phyloP scores from a whole-genome alignment of 2,888 invertebrate species.

The Kryphioiulus occultus region DNA sequence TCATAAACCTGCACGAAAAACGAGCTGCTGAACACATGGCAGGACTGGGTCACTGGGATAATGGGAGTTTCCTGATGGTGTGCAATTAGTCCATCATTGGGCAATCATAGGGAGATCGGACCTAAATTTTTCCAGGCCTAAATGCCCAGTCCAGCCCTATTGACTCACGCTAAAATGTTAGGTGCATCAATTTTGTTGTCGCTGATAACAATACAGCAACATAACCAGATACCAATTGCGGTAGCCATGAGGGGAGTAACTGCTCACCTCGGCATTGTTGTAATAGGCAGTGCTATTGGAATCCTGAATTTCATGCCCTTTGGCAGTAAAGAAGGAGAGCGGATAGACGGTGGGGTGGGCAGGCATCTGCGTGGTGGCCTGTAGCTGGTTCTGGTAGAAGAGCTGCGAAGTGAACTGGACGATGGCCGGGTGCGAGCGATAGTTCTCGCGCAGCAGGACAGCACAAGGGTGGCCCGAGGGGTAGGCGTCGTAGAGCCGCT shows the following conservation, averaged over 20 bases:
- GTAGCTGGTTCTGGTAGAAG: constrained; percentile 79
- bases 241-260: too few relatives aligned
- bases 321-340: constrained; percentile 79
- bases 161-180: too few relatives aligned
- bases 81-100: too few relatives aligned
- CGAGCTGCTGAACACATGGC: too few relatives aligned
- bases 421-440: constrained; percentile 81
- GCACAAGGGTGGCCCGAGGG: constrained; percentile 77
- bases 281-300: constrained; percentile 76
- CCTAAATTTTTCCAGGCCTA: too few relatives aligned
- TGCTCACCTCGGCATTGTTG: constrained; percentile 75
- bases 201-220: too few relatives aligned
- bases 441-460: constrained; percentile 81
- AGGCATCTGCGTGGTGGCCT: constrained; percentile 76
- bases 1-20: constrained; percentile 69
- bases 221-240: too few relatives aligned
- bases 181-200: too few relatives aligned
- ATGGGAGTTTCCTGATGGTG: too few relatives aligned
- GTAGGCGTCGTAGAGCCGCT: constrained; percentile 79
- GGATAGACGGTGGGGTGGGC: constrained; percentile 76
- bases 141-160: too few relatives aligned
- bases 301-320: constrained; percentile 82
- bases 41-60: too few relatives aligned
- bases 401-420: constrained; percentile 81
- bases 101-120: too few relatives aligned